A percentile compares a stretch with the other conserved stretches of the same genome.
Evolutionary conservation across 2,113 vertebrate species (phyloP).

Genomic region (Perca schrenkii): DNA sequence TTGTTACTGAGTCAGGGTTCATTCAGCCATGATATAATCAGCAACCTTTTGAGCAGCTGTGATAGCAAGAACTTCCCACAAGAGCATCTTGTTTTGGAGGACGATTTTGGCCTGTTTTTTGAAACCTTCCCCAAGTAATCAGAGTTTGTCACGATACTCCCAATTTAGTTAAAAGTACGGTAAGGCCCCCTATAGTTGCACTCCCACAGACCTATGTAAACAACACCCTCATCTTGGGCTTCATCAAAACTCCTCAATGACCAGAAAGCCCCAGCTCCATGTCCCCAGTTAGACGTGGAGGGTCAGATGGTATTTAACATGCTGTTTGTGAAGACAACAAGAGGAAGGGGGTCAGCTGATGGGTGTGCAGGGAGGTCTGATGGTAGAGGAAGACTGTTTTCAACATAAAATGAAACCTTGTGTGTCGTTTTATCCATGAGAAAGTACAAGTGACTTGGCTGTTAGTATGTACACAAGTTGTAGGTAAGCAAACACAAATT

Average conservation of each 20-base stretch:
- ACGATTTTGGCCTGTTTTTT: not conserved
- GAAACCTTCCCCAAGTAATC: not conserved
- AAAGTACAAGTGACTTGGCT: not conserved
- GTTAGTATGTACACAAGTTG: not conserved
- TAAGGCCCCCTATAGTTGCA: constrained; percentile 1
- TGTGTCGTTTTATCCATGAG: not conserved
- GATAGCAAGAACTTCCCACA: not conserved
- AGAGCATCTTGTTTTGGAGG: not conserved
- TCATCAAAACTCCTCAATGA: constrained; percentile 29
- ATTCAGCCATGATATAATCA: not conserved
- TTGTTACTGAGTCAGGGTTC: not conserved
- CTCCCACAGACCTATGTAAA: constrained; percentile 38
- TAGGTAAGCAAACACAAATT: not conserved
- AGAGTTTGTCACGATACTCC: not conserved
- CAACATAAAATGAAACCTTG: constrained; percentile 6
- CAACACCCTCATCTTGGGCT: constrained; percentile 34
- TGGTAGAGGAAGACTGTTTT: not conserved
- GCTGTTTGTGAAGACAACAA: constrained; percentile 60
- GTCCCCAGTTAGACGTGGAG: not conserved
- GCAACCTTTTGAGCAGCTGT: constrained; percentile 12
- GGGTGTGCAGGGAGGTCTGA: constrained; percentile 36
- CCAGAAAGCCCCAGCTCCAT: constrained; percentile 21
- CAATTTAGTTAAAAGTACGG: not conserved
- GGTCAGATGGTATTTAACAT: constrained; percentile 59
- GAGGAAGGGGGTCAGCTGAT: constrained; percentile 15